These are phyloP conservation scores for Dascillus cervinus DNA, from an alignment of 2,888 invertebrate species.

Conservation along the genomic window DNA sequence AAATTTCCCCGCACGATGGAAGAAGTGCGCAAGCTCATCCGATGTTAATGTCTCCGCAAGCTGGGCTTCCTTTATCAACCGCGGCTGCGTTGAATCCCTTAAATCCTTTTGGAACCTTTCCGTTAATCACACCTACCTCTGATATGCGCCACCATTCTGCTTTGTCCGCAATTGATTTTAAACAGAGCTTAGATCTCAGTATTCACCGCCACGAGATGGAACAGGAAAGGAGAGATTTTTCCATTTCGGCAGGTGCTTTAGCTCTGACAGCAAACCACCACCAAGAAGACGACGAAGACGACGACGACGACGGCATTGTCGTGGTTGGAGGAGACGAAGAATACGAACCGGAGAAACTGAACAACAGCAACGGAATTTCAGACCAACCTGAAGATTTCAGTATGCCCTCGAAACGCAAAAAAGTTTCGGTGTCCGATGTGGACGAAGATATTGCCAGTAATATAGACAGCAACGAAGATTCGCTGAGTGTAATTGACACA, in stretches of 20 bases:
- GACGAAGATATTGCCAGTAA: slow-evolving; percentile 52
- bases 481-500: slow-evolving; percentile 48
- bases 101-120: slow-evolving; percentile 71
- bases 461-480: slow-evolving; percentile 59
- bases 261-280: slow-evolving; percentile 27
- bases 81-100: slow-evolving; percentile 64
- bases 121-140: slow-evolving; percentile 63
- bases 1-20: slow-evolving; percentile 91
- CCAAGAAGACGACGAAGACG: slow-evolving; percentile 52
- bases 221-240: slow-evolving; percentile 34
- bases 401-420: slow-evolving; percentile 56
- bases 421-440: slow-evolving; percentile 47
- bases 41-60: slow-evolving; percentile 66
- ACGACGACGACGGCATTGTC: slow-evolving; percentile 71
- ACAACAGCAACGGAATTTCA: slow-evolving; percentile 36
- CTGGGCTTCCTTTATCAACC: slow-evolving; percentile 55
- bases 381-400: slow-evolving; percentile 65
- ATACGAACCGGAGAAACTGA: slow-evolving; percentile 36
- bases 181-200: slow-evolving; percentile 55
- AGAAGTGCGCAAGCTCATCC: slow-evolving; percentile 82
- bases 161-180: slow-evolving; percentile 53
- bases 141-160: slow-evolving; percentile 56
- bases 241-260: slow-evolving; percentile 23
- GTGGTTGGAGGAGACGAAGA: slow-evolving; percentile 64
- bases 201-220: slow-evolving; percentile 35